These are phyloP conservation scores for Triops cancriformis DNA, from an alignment of 1,140 invertebrate genomes.

Conservation along the genomic window DNA sequence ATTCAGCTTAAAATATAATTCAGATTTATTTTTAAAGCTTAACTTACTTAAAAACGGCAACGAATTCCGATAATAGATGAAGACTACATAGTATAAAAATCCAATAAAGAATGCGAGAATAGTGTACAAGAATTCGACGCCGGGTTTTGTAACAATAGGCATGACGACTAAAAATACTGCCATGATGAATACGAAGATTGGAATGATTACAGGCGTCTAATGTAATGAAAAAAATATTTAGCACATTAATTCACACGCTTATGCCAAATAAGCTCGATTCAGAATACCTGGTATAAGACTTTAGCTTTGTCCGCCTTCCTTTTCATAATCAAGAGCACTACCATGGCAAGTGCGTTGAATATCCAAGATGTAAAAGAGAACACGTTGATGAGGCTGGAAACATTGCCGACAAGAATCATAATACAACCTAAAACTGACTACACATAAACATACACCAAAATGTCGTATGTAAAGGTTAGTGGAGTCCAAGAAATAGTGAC, in stretches of 20 bases:
- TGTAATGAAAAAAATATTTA: no score
- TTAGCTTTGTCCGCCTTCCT: constrained; percentile 43
- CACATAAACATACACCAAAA: constrained; percentile 55
- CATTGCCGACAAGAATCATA: constrained; percentile 43
- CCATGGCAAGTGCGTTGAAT: constrained; percentile 45
- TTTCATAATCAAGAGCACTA: constrained; percentile 41
- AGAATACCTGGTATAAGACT: constrained; percentile 49
- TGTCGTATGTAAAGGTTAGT: background rate
- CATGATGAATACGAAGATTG: background rate
- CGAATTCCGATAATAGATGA: constrained; percentile 52
- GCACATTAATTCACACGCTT: background rate
- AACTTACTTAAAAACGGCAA: background rate
- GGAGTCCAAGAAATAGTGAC: background rate
- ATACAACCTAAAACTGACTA: constrained; percentile 43
- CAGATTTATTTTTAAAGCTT: no score
- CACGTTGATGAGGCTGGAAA: constrained; percentile 45
- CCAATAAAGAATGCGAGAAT: constrained; percentile 35
- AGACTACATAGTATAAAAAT: constrained; percentile 61
- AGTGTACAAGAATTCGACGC: background rate
- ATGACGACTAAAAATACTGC: background rate
- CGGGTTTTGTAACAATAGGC: background rate
- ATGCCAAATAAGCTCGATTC: constrained; percentile 14
- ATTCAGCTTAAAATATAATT: no score
- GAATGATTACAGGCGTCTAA: background rate
- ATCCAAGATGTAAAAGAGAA: constrained; percentile 48